A percentile compares a stretch with the other conserved stretches of the same genome.
phyloP scores from a whole-genome alignment of 2,797 vertebrate species.

The Balearica regulorum region DNA sequence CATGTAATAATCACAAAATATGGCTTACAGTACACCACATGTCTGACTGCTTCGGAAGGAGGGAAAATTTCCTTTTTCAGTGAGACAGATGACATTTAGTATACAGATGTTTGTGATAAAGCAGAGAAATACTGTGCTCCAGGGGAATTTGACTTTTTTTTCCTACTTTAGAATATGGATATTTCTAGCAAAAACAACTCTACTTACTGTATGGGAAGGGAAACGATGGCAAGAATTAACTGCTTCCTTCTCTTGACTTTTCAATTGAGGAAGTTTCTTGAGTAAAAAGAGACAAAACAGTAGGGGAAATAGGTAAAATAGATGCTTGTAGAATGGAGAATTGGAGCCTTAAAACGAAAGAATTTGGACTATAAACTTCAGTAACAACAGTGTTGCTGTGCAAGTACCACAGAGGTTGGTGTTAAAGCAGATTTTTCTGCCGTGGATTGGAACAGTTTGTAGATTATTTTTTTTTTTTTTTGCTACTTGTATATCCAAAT shows the following conservation, averaged over 20 bases:
- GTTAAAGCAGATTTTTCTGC: neutral
- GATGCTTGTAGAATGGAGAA: neutral
- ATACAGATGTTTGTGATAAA: neutral
- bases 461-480: too few species aligned
- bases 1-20: neutral
- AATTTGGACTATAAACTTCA: neutral
- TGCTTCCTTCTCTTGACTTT: neutral
- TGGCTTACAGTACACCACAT: neutral
- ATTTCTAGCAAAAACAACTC: neutral
- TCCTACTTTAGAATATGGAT: neutral
- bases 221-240: neutral
- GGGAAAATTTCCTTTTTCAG: neutral
- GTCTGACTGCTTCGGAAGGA: neutral
- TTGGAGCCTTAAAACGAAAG: neutral
- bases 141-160: neutral
- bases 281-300: neutral
- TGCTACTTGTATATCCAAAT: neutral
- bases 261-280: neutral
- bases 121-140: neutral
- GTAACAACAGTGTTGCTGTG: neutral
- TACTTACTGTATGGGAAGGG: neutral
- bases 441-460: neutral
- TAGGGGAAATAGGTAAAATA: neutral
- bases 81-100: neutral
- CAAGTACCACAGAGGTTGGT: neutral